A percentile compares a stretch with the other conserved stretches of the same genome.
Conservation (phyloP, 2,113 vertebrate species). For the Plecturocebus donacophilus region DNA sequence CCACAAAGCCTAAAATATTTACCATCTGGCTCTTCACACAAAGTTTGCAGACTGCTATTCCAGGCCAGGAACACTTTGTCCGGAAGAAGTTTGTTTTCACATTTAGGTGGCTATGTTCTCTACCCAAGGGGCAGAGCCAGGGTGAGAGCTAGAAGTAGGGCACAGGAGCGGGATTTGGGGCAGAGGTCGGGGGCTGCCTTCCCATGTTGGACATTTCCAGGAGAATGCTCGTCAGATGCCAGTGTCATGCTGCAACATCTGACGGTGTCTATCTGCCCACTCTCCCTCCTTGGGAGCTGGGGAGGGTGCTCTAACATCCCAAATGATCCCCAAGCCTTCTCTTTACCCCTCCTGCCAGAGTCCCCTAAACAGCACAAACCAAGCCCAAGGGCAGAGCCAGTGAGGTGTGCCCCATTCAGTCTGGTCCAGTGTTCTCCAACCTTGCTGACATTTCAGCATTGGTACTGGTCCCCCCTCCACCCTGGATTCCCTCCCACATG, state of each 20-base stretch:
- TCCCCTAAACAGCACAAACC: background rate
- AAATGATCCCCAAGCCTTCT: background rate
- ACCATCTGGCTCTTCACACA: background rate
- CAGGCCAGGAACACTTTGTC: background rate
- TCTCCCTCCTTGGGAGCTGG: background rate
- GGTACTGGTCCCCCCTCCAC: fast-evolving
- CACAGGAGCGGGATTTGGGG: background rate
- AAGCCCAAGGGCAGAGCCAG: background rate
- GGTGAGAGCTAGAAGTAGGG: background rate
- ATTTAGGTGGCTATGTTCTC: background rate
- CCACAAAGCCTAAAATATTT: background rate
- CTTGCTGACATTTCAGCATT: background rate
- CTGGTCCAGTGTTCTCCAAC: background rate
- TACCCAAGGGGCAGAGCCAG: background rate
- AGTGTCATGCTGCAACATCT: background rate
- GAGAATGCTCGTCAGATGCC: background rate
- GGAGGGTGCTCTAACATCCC: background rate
- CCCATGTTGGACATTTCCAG: background rate
- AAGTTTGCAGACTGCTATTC: background rate
- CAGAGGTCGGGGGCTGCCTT: background rate
- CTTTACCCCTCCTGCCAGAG: background rate
- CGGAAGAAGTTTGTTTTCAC: background rate
- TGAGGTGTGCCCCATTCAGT: background rate
- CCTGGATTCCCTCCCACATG: background rate
- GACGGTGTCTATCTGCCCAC: background rate